These are phyloP conservation scores for Crotalus helleri DNA, from an alignment of 2,113 vertebrate genomes.

Conservation along the genomic window DNA sequence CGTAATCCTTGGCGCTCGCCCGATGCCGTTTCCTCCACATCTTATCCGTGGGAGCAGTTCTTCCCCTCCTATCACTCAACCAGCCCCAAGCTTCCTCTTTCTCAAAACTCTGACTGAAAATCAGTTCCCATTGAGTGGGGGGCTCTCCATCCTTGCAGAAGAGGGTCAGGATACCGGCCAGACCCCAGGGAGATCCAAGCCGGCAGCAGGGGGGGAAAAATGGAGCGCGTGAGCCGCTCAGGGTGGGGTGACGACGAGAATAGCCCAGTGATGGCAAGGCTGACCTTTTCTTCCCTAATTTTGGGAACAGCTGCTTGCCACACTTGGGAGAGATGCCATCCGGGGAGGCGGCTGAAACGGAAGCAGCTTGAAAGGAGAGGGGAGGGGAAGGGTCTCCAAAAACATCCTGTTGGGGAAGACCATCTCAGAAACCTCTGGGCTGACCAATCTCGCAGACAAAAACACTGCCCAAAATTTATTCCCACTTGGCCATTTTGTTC, in stretches of 20 bases:
- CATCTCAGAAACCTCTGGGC: background rate
- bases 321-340: background rate
- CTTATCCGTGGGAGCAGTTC: background rate
- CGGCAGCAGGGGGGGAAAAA: background rate
- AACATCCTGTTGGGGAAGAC: background rate
- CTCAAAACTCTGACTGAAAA: slow-evolving; percentile 34
- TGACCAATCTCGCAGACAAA: background rate
- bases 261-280: background rate
- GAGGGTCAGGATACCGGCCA: slow-evolving; percentile 42
- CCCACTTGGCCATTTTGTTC: background rate
- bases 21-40: slow-evolving; percentile 66
- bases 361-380: background rate
- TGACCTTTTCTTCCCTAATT: slow-evolving; percentile 54
- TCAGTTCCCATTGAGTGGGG: slow-evolving; percentile 54
- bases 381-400: background rate
- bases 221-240: background rate
- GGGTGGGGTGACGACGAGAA: slow-evolving; percentile 11
- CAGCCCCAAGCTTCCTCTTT: slow-evolving; percentile 52
- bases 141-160: background rate
- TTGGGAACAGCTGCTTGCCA: background rate
- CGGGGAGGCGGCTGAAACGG: background rate
- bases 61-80: slow-evolving; percentile 17
- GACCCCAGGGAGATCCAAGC: background rate
- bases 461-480: background rate
- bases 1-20: accelerated